A percentile compares a stretch with the other conserved stretches of the same genome.
These are phyloP conservation scores for Lophotriccus pileatus DNA, from an alignment of 2,797 vertebrate species.

Conservation along the genomic window DNA sequence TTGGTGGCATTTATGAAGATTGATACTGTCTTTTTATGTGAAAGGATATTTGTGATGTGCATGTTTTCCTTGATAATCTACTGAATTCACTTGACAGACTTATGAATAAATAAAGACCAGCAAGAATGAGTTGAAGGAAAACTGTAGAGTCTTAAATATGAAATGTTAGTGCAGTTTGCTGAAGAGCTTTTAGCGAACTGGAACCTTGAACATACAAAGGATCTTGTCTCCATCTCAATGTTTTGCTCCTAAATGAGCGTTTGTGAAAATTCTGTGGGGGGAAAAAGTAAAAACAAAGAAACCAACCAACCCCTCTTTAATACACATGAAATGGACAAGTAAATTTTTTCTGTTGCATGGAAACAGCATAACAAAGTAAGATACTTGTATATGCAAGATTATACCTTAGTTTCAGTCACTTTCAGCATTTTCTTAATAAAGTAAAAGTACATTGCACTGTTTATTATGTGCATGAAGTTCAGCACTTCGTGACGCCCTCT, in stretches of 20 bases:
- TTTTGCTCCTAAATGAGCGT: neutral
- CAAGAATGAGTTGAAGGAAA: neutral
- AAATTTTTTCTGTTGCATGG: neutral
- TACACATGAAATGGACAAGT: neutral
- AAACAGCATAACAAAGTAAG: neutral
- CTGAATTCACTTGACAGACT: neutral
- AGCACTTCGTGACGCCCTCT: neutral
- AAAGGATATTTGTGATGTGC: neutral
- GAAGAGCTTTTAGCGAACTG: neutral
- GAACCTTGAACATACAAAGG: neutral
- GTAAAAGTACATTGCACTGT: neutral
- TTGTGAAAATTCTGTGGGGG: neutral
- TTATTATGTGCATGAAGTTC: neutral
- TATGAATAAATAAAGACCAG: neutral
- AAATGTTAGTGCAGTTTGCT: neutral
- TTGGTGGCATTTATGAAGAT: neutral
- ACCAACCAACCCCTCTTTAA: neutral
- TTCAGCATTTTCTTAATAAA: neutral
- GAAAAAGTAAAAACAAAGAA: neutral
- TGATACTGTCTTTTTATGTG: neutral
- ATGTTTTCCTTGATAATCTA: neutral
- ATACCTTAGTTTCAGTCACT: neutral
- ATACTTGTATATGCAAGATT: neutral
- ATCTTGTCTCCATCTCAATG: neutral
- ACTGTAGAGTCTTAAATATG: neutral